phyloP scores from a whole-genome alignment of 2,113 vertebrate species.

The Scophthalmus maximus region DNA sequence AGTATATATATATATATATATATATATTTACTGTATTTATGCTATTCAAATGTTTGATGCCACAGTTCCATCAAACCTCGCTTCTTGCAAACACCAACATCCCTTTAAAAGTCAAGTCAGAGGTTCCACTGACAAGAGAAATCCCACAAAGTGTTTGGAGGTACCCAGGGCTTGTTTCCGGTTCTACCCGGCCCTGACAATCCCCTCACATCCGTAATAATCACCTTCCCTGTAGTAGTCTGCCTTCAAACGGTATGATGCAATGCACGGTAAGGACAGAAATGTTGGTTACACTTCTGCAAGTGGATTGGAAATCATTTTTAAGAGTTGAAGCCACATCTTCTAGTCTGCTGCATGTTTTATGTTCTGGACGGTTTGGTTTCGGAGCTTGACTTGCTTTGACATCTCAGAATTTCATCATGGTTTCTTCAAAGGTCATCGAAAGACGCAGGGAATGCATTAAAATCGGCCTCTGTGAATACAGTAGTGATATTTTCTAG shows the following conservation, averaged over 20 bases:
- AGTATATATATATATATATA: too few species aligned
- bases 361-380: neutral
- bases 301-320: neutral
- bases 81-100: neutral
- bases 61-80: too few species aligned
- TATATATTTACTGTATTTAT: too few species aligned
- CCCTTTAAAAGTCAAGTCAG: neutral
- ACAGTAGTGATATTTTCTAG: neutral
- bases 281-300: neutral
- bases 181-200: neutral
- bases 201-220: slow-evolving; percentile 3
- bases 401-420: slow-evolving; percentile 3
- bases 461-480: neutral
- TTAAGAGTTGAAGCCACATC: neutral
- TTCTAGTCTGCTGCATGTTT: neutral
- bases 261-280: neutral
- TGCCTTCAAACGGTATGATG: neutral
- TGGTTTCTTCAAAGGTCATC: neutral
- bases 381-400: neutral
- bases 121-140: neutral
- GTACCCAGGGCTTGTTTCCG: neutral
- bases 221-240: neutral
- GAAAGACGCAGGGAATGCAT: neutral
- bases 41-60: neutral
- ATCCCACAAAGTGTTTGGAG: neutral